A percentile compares a stretch with the other conserved stretches of the same genome.
Evolutionary conservation across 2,113 vertebrate species (phyloP).

Genomic region (Hyperopisus bebe): DNA sequence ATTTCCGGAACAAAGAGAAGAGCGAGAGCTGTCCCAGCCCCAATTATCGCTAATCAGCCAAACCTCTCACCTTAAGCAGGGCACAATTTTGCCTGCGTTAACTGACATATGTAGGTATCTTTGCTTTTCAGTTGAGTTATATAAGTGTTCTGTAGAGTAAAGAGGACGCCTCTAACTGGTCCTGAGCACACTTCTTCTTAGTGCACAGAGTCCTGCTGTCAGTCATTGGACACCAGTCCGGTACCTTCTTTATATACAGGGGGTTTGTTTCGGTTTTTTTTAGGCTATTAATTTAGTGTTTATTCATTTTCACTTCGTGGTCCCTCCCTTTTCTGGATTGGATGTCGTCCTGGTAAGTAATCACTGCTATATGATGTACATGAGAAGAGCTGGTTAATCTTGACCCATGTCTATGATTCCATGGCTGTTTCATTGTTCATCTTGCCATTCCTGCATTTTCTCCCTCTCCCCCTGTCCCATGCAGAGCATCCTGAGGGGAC

Average conservation of each 20-base stretch:
- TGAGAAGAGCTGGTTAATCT: not conserved
- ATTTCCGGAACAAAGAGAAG: slow-evolving; percentile 12
- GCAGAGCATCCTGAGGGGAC: slow-evolving; percentile 74
- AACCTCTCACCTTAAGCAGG: not conserved
- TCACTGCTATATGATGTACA: not conserved
- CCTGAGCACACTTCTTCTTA: not conserved
- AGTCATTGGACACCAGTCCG: not conserved
- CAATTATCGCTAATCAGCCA: not conserved
- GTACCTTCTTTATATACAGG: not conserved
- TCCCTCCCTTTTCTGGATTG: not conserved
- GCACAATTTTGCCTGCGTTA: not conserved
- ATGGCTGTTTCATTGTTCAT: not conserved
- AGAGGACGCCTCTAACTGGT: not conserved
- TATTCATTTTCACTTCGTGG: not conserved
- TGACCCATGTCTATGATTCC: not conserved
- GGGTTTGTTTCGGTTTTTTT: not conserved
- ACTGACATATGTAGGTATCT: not conserved
- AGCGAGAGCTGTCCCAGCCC: not conserved
- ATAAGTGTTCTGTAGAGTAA: slow-evolving; percentile 13
- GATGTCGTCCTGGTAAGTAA: not conserved
- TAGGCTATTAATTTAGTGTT: not conserved
- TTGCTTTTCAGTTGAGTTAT: slow-evolving; percentile 12
- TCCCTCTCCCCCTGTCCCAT: slow-evolving; percentile 17
- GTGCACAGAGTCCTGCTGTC: not conserved
- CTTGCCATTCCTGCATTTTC: not conserved